phyloP scores from a whole-genome alignment of 2,888 invertebrate species.

The Pristionchus japonicus region DNA sequence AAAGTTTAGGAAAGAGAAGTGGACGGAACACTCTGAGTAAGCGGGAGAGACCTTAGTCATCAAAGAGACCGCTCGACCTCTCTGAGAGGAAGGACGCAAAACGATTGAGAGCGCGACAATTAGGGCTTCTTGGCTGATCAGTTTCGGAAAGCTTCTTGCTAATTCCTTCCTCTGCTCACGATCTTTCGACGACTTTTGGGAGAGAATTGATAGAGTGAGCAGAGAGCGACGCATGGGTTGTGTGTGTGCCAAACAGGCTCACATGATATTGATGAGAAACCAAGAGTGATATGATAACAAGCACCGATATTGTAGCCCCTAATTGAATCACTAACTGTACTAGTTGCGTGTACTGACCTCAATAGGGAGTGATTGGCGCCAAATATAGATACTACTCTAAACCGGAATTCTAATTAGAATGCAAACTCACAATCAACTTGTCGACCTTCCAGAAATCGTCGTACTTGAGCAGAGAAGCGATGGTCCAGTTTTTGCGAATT shows the following conservation, averaged over 20 bases:
- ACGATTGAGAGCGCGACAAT: not conserved
- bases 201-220: not conserved
- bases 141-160: not conserved
- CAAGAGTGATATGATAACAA: constrained; percentile 7
- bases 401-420: not conserved
- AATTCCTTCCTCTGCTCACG: not conserved
- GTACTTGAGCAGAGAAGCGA: not conserved
- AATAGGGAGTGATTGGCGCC: too few species aligned
- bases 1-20: not conserved
- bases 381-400: not conserved
- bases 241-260: constrained; percentile 37
- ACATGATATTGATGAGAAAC: constrained; percentile 38
- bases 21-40: constrained; percentile 26
- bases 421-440: constrained; percentile 16
- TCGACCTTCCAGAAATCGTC: constrained; percentile 33
- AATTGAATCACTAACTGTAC: not conserved
- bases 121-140: too few species aligned
- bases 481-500: not conserved
- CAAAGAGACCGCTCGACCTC: constrained; percentile 19
- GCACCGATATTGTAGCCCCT: not conserved
- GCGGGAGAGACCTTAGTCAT: not conserved
- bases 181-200: constrained; percentile 23
- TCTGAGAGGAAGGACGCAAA: not conserved
- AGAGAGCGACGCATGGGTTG: not conserved
- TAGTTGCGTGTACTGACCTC: not conserved